These are phyloP conservation scores for Folsomia candida DNA, from an alignment of 2,888 invertebrate genomes.

Conservation along the genomic window DNA sequence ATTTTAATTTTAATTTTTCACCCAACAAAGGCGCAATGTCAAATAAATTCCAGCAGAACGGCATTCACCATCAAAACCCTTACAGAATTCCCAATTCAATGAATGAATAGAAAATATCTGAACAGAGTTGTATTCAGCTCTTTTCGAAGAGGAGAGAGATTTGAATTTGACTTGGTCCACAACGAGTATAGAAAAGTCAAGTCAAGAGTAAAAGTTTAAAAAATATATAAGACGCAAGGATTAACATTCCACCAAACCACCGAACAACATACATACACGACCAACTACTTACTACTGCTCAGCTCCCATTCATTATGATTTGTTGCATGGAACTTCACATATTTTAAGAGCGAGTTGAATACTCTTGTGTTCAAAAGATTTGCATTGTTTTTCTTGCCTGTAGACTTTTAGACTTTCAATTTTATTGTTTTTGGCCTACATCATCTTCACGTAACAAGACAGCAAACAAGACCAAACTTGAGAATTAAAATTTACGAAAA, in stretches of 20 bases:
- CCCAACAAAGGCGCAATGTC: neutral
- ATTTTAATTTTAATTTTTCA: neutral
- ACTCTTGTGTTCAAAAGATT: neutral
- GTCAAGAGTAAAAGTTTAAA: neutral
- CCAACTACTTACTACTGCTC: neutral
- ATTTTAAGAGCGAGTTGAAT: neutral
- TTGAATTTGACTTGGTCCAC: neutral
- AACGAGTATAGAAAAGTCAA: neutral
- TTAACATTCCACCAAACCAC: slow-evolving; percentile 11
- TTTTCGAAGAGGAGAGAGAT: neutral
- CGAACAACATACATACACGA: neutral
- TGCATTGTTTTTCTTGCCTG: neutral
- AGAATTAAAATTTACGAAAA: neutral
- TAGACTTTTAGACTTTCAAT: neutral
- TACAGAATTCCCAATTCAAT: neutral
- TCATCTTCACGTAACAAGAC: neutral
- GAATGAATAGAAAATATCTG: neutral
- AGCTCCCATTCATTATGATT: slow-evolving; percentile 10
- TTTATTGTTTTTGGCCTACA: neutral
- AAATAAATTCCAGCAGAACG: slow-evolving; percentile 3
- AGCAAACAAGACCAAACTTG: neutral
- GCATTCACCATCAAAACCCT: neutral
- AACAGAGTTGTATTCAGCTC: neutral
- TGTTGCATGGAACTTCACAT: neutral
- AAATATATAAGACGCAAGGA: neutral